A percentile compares a stretch with the other conserved stretches of the same genome.
Conservation (phyloP, 2,888 invertebrate genomes). For the Dilophus febrilis region DNA sequence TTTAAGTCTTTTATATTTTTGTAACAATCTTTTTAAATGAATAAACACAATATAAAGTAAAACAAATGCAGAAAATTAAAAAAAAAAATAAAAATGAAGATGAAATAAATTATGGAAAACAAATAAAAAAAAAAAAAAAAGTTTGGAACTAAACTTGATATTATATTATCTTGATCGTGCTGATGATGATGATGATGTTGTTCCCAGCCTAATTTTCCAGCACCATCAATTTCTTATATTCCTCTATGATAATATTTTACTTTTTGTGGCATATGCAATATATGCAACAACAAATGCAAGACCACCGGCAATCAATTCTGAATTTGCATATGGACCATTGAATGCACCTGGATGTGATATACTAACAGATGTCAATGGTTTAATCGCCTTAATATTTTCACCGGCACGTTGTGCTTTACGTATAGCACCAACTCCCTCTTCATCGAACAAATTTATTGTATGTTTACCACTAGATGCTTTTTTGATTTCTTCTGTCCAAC, state of each 20-base stretch:
- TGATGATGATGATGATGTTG: too few species aligned
- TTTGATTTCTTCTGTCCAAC: constrained; percentile 81
- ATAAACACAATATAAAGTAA: too few species aligned
- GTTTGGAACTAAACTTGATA: too few species aligned
- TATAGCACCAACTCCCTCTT: constrained; percentile 77
- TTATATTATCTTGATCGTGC: too few species aligned
- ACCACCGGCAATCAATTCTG: constrained; percentile 72
- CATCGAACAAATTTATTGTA: constrained; percentile 68
- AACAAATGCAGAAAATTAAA: too few species aligned
- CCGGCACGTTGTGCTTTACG: constrained; percentile 64
- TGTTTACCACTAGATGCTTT: constrained; percentile 68
- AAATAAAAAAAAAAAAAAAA: too few species aligned
- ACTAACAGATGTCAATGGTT: constrained; percentile 47
- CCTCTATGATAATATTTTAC: constrained; percentile 53
- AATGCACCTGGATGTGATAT: constrained; percentile 66
- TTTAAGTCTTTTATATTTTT: too few species aligned
- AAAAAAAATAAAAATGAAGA: too few species aligned
- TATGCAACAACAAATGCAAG: constrained; percentile 67
- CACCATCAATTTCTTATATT: too few species aligned
- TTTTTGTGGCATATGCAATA: constrained; percentile 69
- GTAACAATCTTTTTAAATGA: too few species aligned
- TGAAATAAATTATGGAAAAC: too few species aligned
- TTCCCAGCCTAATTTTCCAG: too few species aligned
- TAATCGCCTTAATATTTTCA: constrained; percentile 44
- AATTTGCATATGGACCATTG: constrained; percentile 83